A percentile compares a stretch with the other conserved stretches of the same genome.
Conservation (phyloP, 2,888 invertebrate species). For the Zaprionus obscuricornis region DNA sequence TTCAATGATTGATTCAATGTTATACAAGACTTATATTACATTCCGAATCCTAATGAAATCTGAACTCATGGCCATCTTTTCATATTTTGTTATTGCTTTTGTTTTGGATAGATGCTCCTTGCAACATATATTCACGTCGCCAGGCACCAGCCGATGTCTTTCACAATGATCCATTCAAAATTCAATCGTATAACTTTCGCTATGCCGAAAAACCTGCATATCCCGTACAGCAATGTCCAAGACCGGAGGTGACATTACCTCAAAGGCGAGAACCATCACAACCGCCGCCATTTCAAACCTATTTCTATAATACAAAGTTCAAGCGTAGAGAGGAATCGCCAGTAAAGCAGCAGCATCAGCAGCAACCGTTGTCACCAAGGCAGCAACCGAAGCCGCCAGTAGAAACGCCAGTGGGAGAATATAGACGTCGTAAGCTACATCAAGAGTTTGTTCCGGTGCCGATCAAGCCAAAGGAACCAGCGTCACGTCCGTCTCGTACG, state of each 20-base stretch:
- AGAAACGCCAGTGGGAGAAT: slow-evolving; percentile 27
- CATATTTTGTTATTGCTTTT: too few relatives aligned
- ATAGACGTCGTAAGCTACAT: slow-evolving; percentile 59
- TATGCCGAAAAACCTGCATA: slow-evolving; percentile 75
- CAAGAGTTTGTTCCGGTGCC: slow-evolving; percentile 36
- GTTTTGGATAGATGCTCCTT: slow-evolving; percentile 24
- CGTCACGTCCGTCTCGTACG: too few relatives aligned
- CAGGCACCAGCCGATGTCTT: slow-evolving; percentile 64
- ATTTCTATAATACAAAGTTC: slow-evolving; percentile 72
- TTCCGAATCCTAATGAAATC: slow-evolving; percentile 10
- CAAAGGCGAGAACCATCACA: not conserved
- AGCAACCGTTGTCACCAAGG: too few relatives aligned
- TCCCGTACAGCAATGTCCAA: slow-evolving; percentile 46
- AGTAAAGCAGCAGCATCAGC: too few relatives aligned
- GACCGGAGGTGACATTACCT: slow-evolving; percentile 14
- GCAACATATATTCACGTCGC: slow-evolving; percentile 50
- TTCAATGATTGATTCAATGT: not conserved
- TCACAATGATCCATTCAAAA: slow-evolving; percentile 80
- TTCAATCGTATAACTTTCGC: slow-evolving; percentile 79
- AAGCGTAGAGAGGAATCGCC: not conserved
- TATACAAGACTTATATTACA: not conserved
- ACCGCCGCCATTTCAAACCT: slow-evolving; percentile 53
- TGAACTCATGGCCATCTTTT: slow-evolving; percentile 23
- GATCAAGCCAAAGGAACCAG: not conserved
- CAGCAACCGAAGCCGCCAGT: not conserved